These are phyloP conservation scores for Ceryle rudis DNA, from an alignment of 2,797 vertebrate species.

Conservation along the genomic window DNA sequence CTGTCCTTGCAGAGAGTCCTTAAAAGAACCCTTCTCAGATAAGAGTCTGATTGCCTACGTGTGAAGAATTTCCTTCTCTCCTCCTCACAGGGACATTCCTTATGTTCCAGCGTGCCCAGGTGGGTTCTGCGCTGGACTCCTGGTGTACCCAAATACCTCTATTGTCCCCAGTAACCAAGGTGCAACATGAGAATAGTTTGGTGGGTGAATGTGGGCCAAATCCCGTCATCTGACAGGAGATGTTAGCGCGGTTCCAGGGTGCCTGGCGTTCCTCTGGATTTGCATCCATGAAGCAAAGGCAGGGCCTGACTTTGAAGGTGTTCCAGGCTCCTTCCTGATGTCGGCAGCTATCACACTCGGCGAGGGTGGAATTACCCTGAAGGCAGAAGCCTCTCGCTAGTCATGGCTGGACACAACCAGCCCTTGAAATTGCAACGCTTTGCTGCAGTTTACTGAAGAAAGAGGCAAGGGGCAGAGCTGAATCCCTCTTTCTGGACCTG, in stretches of 20 bases:
- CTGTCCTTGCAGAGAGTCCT: not conserved
- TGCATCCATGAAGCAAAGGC: not conserved
- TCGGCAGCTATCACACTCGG: rapidly evolving
- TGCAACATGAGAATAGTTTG: not conserved
- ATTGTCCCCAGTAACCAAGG: not conserved
- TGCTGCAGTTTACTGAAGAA: not conserved
- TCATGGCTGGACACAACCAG: not conserved
- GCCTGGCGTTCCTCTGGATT: not conserved
- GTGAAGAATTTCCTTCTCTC: not conserved
- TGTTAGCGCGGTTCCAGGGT: not conserved
- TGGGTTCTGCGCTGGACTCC: not conserved
- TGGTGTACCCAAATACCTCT: not conserved
- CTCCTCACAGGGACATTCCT: not conserved
- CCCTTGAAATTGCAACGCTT: not conserved
- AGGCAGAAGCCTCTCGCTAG: not conserved
- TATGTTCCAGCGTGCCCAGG: rapidly evolving
- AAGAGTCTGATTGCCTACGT: not conserved
- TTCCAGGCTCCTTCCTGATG: not conserved
- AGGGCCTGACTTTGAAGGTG: not conserved
- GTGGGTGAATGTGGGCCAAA: not conserved
- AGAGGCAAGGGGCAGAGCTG: not conserved
- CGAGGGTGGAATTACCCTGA: not conserved
- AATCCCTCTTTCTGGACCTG: not conserved
- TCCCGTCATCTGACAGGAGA: not conserved
- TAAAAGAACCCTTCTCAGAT: conserved; percentile 16